These are phyloP conservation scores for Erythrocercus mccallii DNA, from an alignment of 2,113 vertebrate species.

Conservation along the genomic window DNA sequence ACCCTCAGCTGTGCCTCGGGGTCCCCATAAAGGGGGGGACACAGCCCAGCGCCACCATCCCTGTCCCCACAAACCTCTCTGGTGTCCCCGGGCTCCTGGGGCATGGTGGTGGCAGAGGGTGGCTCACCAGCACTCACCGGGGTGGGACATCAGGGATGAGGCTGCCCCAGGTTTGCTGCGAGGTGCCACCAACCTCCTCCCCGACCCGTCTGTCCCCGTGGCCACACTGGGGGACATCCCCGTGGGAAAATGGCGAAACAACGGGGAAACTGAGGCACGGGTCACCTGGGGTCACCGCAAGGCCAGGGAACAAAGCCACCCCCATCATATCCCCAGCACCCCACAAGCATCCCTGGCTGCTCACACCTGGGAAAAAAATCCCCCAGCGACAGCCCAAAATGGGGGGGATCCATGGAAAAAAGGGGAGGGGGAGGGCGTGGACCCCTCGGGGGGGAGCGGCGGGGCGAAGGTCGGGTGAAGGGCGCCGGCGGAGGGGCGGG, in stretches of 20 bases:
- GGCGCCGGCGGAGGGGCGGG: background rate
- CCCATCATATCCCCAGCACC: background rate
- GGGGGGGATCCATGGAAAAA: accelerated
- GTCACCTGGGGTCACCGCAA: background rate
- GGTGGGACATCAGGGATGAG: background rate
- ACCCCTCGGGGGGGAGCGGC: background rate
- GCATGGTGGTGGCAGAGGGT: accelerated
- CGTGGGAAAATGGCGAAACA: background rate
- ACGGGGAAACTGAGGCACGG: background rate
- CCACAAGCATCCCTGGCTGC: accelerated
- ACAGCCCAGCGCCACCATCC: background rate
- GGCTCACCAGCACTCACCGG: background rate
- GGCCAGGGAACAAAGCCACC: background rate
- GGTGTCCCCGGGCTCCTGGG: background rate
- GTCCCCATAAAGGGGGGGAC: accelerated
- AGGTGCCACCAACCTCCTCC: background rate
- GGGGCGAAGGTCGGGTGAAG: conserved; percentile 69
- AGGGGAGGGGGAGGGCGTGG: background rate
- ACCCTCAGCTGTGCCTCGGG: background rate
- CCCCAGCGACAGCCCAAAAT: background rate
- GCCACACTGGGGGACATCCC: accelerated
- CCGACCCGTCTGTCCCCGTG: accelerated
- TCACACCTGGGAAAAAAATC: background rate
- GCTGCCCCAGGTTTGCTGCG: accelerated
- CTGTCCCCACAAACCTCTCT: accelerated